Conservation (phyloP, 2,888 invertebrate genomes). For the Lottia gigantea region DNA sequence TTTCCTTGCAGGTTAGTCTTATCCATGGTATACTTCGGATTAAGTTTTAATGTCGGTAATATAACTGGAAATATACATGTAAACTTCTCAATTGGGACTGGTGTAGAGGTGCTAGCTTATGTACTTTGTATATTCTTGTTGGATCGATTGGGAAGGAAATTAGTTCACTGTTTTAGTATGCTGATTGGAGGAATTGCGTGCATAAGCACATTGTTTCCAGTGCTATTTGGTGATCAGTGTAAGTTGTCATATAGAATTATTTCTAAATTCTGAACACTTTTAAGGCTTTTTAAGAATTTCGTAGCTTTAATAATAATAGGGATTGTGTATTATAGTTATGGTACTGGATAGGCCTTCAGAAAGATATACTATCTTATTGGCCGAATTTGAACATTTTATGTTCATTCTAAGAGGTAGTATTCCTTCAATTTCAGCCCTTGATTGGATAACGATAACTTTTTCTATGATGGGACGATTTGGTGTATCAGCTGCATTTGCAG, state of each 20-base stretch:
- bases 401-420: too few relatives aligned
- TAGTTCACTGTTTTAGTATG: constrained; percentile 41
- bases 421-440: not conserved
- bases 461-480: constrained; percentile 18
- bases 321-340: too few relatives aligned
- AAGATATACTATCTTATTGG: too few relatives aligned
- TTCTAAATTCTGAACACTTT: too few relatives aligned
- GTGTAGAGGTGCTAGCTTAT: constrained; percentile 50
- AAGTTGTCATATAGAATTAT: constrained; percentile 1
- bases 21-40: constrained; percentile 54
- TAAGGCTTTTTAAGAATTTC: too few relatives aligned
- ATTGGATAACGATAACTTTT: not conserved
- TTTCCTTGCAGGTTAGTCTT: constrained; percentile 43
- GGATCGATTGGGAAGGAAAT: constrained; percentile 47
- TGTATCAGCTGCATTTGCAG: constrained; percentile 18
- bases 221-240: constrained; percentile 27
- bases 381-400: too few relatives aligned
- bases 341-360: too few relatives aligned
- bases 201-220: constrained; percentile 36
- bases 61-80: constrained; percentile 52
- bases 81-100: constrained; percentile 50
- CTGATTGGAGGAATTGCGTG: constrained; percentile 44
- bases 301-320: too few relatives aligned
- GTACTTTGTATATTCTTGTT: constrained; percentile 44
- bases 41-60: constrained; percentile 48